Percentiles rank a stretch among this genome's conserved stretches.
Evolutionary conservation across 2,797 vertebrate species (phyloP).

Genomic region (Sternarchorhynchus goeldii): DNA sequence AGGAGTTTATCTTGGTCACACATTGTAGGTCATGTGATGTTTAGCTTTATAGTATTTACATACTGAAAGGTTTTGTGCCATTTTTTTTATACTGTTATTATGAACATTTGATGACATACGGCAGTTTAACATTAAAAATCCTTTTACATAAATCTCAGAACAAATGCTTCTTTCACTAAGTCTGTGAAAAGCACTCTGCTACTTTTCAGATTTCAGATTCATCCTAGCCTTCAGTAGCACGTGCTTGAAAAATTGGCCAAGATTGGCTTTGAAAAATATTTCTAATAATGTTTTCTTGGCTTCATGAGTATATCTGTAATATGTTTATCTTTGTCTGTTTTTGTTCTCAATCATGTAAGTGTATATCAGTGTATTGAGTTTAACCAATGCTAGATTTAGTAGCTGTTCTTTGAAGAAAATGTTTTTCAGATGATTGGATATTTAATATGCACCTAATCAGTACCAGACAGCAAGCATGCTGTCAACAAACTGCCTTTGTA

Average conservation of each 20-base stretch:
- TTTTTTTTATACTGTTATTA: neutral
- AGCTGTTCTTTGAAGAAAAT: conserved; percentile 62
- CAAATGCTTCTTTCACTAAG: neutral
- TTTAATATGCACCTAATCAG: conserved; percentile 72
- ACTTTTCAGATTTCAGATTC: conserved; percentile 14
- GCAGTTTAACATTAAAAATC: neutral
- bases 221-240: conserved; percentile 5
- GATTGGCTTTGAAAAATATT: conserved; percentile 28
- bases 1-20: neutral
- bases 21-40: neutral
- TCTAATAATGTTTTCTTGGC: conserved; percentile 34
- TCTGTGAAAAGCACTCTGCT: conserved; percentile 8
- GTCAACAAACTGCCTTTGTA: conserved; percentile 58
- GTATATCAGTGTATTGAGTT: conserved; percentile 33
- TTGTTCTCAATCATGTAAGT: conserved; percentile 61
- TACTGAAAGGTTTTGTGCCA: neutral
- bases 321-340: conserved; percentile 41
- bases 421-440: conserved; percentile 61
- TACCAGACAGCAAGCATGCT: conserved; percentile 60
- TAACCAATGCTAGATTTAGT: conserved; percentile 64
- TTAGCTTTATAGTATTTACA: conserved; percentile 9
- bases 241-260: conserved; percentile 13
- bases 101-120: neutral
- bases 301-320: conserved; percentile 14
- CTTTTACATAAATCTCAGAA: neutral